phyloP scores from a whole-genome alignment of 2,888 invertebrate species.

The Lepidonotus clava region DNA sequence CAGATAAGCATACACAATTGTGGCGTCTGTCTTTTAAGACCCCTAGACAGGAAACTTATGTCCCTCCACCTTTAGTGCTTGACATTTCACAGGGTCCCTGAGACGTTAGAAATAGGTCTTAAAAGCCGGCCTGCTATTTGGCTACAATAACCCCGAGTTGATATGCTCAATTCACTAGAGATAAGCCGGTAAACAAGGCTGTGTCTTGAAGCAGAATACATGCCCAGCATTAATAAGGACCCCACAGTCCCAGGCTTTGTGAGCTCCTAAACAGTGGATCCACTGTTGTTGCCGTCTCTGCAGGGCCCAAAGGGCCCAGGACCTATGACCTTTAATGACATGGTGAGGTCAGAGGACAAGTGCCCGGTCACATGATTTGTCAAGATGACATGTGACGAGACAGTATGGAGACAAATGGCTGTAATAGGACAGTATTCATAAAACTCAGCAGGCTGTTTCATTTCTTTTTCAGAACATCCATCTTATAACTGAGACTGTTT shows the following conservation, averaged over 20 bases:
- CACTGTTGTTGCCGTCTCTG: background rate
- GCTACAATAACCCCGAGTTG: background rate
- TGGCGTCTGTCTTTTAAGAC: too few relatives aligned
- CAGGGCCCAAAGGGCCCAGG: background rate
- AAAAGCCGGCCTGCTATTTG: background rate
- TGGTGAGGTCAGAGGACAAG: background rate
- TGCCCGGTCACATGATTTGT: conserved; percentile 19
- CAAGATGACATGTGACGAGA: background rate
- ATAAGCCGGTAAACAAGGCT: background rate
- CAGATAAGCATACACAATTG: too few relatives aligned
- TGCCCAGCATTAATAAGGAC: conserved; percentile 1
- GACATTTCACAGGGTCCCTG: too few relatives aligned
- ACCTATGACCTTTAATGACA: conserved; percentile 25
- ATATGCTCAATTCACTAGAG: conserved; percentile 4
- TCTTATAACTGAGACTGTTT: too few relatives aligned
- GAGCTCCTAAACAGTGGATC: background rate
- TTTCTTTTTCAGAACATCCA: too few relatives aligned
- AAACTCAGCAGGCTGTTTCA: too few relatives aligned
- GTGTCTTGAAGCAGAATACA: background rate
- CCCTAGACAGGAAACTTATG: too few relatives aligned
- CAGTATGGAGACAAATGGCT: conserved; percentile 16
- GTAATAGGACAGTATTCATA: background rate
- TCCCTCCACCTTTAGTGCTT: too few relatives aligned
- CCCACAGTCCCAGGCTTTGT: background rate
- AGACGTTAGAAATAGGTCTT: background rate